Percentiles rank a stretch among this genome's conserved stretches.
These are phyloP conservation scores for Anoura caudifer DNA, from an alignment of 2,113 vertebrate species.

Conservation along the genomic window DNA sequence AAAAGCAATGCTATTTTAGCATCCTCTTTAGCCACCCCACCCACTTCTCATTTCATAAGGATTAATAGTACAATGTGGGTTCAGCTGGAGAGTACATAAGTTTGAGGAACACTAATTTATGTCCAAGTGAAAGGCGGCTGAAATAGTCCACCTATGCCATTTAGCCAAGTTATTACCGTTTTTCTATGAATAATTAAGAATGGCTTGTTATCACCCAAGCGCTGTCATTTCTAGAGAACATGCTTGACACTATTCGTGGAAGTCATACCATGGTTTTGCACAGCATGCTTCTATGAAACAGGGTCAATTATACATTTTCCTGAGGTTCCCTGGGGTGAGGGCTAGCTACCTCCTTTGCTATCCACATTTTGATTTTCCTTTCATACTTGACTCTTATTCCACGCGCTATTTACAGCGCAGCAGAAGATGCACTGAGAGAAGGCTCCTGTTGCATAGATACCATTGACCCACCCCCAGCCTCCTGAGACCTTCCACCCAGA, in stretches of 20 bases:
- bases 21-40: background rate
- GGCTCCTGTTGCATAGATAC: background rate
- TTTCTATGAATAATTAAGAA: constrained; percentile 60
- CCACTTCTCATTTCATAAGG: background rate
- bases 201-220: constrained; percentile 24
- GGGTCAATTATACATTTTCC: constrained; percentile 49
- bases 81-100: background rate
- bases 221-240: constrained; percentile 37
- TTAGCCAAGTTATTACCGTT: constrained; percentile 18
- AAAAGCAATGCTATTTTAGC: background rate
- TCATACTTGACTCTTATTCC: background rate
- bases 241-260: constrained; percentile 32
- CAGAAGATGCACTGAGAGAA: background rate
- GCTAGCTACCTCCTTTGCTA: background rate
- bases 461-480: background rate
- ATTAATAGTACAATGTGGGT: background rate
- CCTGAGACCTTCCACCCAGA: background rate
- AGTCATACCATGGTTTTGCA: constrained; percentile 23
- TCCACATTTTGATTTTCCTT: constrained; percentile 25
- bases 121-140: background rate
- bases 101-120: background rate
- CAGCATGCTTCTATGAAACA: constrained; percentile 44
- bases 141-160: background rate
- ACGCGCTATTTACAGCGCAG: background rate
- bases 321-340: constrained; percentile 42